Evolutionary conservation across 2,888 invertebrate genomes (phyloP).

Genomic region (Caenorhabditis macrosperma): DNA sequence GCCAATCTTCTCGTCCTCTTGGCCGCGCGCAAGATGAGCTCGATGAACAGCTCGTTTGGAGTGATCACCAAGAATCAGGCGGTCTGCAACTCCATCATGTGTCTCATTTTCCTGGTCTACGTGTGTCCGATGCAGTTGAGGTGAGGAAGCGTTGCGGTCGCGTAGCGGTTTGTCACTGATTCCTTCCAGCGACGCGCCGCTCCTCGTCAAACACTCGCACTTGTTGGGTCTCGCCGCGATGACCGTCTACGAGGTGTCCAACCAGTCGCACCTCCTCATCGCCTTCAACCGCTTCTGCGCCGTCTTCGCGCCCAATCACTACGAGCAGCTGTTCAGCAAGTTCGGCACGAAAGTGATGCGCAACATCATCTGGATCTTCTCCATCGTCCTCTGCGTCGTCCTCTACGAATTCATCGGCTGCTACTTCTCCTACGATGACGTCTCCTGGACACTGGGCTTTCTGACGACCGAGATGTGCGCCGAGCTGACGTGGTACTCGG

Average conservation of each 20-base stretch:
- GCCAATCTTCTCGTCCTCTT: constrained; percentile 15
- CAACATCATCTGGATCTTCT: constrained; percentile 15
- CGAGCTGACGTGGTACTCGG: constrained; percentile 31
- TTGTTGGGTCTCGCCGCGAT: constrained; percentile 21
- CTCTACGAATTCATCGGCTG: constrained; percentile 33
- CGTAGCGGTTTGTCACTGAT: too few species aligned
- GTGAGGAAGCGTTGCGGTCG: too few species aligned
- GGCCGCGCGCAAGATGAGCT: constrained; percentile 19
- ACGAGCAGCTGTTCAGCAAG: constrained; percentile 25
- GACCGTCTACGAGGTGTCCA: constrained; percentile 33
- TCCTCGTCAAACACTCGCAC: constrained; percentile 16
- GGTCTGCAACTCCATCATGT: constrained; percentile 28
- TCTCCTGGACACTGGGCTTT: constrained; percentile 28
- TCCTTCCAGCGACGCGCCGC: neutral
- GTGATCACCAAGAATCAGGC: constrained; percentile 37
- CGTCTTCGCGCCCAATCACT: constrained; percentile 13
- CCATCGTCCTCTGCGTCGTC: constrained; percentile 6
- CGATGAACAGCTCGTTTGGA: constrained; percentile 38
- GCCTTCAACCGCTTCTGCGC: constrained; percentile 42
- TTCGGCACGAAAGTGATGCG: constrained; percentile 18
- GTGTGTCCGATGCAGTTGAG: constrained; percentile 44
- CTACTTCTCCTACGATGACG: constrained; percentile 25
- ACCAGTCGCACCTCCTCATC: constrained; percentile 28
- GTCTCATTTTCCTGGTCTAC: constrained; percentile 21
- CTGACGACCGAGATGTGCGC: constrained; percentile 15